A percentile compares a stretch with the other conserved stretches of the same genome.
Evolutionary conservation across 2,888 invertebrate genomes (phyloP).

Genomic region (Mesopsocus fuscifrons): DNA sequence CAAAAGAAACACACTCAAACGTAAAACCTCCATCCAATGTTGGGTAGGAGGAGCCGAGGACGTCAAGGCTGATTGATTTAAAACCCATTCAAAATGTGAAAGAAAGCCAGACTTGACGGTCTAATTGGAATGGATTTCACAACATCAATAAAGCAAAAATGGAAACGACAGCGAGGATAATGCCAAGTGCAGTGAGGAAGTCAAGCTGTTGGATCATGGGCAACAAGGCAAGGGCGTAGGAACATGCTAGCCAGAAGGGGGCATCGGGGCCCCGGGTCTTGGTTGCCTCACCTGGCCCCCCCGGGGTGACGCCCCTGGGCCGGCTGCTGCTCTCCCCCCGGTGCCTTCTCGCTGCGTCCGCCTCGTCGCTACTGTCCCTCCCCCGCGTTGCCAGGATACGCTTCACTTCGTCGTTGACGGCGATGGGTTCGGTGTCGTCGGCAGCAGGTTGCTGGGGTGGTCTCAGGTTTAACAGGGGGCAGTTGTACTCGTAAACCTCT

Average conservation of each 20-base stretch:
- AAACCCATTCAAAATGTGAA: not conserved
- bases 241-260: conserved; percentile 40
- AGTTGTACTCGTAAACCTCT: conserved; percentile 8
- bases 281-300: conserved; percentile 11
- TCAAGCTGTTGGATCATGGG: conserved; percentile 53
- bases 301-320: not conserved
- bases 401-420: conserved; percentile 9
- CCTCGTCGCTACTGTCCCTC: conserved; percentile 3
- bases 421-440: conserved; percentile 1
- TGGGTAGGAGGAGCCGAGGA: no score
- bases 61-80: no score
- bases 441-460: not conserved
- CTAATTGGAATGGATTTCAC: conserved; percentile 20
- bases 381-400: conserved; percentile 1
- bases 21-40: no score
- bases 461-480: not conserved
- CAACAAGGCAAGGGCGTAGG: conserved; percentile 50
- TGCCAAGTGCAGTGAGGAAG: conserved; percentile 51
- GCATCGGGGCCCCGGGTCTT: not conserved
- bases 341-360: conserved; percentile 4
- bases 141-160: conserved; percentile 46
- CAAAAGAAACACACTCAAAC: no score
- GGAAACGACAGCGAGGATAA: conserved; percentile 53
- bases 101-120: not conserved
- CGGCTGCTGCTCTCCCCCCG: conserved; percentile 9